phyloP scores from a whole-genome alignment of 2,888 invertebrate genomes.

The Eilema caniola region DNA sequence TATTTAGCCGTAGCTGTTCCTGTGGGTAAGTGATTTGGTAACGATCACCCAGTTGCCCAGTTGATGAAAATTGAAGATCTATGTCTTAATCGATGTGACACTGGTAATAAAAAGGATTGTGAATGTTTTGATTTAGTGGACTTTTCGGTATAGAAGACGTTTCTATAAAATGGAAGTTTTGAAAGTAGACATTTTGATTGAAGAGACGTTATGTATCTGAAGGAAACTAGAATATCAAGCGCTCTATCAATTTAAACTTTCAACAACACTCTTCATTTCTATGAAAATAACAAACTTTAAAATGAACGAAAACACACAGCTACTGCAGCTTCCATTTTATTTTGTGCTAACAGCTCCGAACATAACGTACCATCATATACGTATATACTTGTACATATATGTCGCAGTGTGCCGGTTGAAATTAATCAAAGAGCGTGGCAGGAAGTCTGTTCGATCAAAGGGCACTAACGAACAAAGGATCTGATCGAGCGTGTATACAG shows the following conservation, averaged over 20 bases:
- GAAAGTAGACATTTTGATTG: too few relatives aligned
- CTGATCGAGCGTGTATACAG: conserved; percentile 36
- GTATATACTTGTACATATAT: conserved; percentile 4
- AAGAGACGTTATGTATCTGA: too few relatives aligned
- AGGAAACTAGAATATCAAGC: neutral
- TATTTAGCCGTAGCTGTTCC: neutral
- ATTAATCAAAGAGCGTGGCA: conserved; percentile 52
- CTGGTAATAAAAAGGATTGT: too few relatives aligned
- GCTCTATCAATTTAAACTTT: neutral
- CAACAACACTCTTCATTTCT: conserved; percentile 11
- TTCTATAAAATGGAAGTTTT: too few relatives aligned
- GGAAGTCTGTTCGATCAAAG: conserved; percentile 52
- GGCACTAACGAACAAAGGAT: conserved; percentile 52
- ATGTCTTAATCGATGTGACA: too few relatives aligned
- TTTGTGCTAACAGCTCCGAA: neutral
- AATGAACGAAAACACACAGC: conserved; percentile 7
- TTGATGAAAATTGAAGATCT: too few relatives aligned
- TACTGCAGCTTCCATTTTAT: conserved; percentile 16
- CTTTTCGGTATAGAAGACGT: too few relatives aligned
- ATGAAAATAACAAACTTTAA: conserved; percentile 4
- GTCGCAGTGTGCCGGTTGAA: conserved; percentile 25
- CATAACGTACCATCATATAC: neutral
- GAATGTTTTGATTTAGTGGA: too few relatives aligned
- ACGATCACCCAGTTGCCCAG: too few relatives aligned
- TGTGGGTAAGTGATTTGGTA: neutral